Conservation (phyloP, 1,140 invertebrate species). For the Schlechtendalia chinensis region DNA sequence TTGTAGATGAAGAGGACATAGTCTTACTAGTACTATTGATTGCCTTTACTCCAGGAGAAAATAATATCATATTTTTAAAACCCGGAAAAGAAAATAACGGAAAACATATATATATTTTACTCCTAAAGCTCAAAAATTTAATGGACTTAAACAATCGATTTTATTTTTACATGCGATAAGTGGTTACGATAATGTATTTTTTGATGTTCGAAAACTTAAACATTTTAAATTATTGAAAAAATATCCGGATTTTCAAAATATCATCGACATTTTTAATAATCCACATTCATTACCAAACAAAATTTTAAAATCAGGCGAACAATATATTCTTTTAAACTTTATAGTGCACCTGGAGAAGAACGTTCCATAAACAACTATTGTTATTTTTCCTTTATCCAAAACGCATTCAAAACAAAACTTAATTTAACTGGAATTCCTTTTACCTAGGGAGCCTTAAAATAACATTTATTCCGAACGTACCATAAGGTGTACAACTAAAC, state of each 20-base stretch:
- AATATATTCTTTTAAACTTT: neutral
- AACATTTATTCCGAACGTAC: neutral
- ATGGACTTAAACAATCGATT: neutral
- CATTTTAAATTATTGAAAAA: conserved; percentile 14
- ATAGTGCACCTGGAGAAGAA: conserved; percentile 5
- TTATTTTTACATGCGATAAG: neutral
- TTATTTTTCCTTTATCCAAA: conserved; percentile 13
- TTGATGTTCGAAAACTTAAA: conserved; percentile 50
- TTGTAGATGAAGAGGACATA: too few species aligned
- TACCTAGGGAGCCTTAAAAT: conserved; percentile 1
- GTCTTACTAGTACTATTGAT: too few species aligned
- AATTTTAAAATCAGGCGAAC: neutral
- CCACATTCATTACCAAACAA: neutral
- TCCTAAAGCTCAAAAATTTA: neutral
- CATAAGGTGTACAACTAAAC: conserved; percentile 25
- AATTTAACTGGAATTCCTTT: neutral
- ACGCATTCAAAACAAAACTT: neutral
- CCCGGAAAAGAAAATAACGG: too few species aligned
- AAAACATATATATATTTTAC: too few species aligned
- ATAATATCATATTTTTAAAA: too few species aligned
- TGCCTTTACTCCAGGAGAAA: too few species aligned
- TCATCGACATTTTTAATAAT: conserved; percentile 1
- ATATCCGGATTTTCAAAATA: conserved; percentile 2
- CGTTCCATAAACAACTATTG: neutral
- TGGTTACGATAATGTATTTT: conserved; percentile 6